phyloP scores from a whole-genome alignment of 2,888 invertebrate species.

The Auanema sp. region DNA sequence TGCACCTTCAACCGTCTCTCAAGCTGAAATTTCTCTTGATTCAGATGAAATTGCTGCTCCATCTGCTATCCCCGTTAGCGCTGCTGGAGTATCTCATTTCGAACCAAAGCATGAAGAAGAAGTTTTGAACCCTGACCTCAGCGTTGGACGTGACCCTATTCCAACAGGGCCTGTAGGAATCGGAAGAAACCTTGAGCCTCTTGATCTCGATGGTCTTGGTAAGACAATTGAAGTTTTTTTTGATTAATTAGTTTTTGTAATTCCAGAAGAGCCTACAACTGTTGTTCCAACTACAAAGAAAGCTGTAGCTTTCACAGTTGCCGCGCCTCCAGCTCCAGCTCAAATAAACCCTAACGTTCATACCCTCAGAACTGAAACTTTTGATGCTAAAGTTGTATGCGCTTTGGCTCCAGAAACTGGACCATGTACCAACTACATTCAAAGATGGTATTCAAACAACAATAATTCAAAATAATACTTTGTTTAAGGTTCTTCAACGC shows the following conservation, averaged over 20 bases:
- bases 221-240: neutral
- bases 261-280: constrained; percentile 21
- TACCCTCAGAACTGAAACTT: constrained; percentile 19
- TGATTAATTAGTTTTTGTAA: neutral
- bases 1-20: constrained; percentile 10
- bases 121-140: constrained; percentile 6
- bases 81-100: constrained; percentile 21
- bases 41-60: neutral
- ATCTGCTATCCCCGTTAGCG: constrained; percentile 21
- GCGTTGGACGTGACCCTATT: constrained; percentile 24
- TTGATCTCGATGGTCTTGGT: constrained; percentile 19
- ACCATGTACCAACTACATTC: constrained; percentile 50
- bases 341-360: constrained; percentile 21
- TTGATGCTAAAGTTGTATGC: constrained; percentile 45
- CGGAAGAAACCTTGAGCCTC: constrained; percentile 2
- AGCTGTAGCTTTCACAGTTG: constrained; percentile 4
- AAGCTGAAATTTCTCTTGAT: constrained; percentile 3
- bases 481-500: constrained; percentile 56
- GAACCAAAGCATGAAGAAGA: constrained; percentile 4
- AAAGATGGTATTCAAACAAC: constrained; percentile 41
- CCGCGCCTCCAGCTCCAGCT: constrained; percentile 11
- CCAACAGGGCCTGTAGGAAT: constrained; percentile 19
- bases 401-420: constrained; percentile 56
- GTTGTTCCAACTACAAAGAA: constrained; percentile 19
- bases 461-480: neutral